phyloP scores from a whole-genome alignment of 2,888 invertebrate species.

The Melitaea athalia region DNA sequence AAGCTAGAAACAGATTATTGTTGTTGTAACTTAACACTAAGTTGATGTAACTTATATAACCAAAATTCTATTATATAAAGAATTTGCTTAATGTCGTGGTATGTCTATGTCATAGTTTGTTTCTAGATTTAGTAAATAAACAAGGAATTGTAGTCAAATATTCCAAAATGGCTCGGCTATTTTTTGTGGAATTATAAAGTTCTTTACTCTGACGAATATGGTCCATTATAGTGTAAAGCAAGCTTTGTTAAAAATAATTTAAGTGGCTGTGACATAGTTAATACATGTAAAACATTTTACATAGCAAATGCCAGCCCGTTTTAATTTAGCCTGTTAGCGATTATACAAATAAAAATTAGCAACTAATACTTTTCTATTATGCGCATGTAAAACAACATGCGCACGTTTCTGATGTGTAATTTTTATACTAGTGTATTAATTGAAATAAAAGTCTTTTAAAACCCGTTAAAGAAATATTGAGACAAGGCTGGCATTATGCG shows the following conservation, averaged over 20 bases:
- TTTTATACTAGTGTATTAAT: slow-evolving; percentile 3
- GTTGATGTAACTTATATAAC: neutral
- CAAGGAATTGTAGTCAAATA: slow-evolving; percentile 2
- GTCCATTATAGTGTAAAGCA: slow-evolving; percentile 43
- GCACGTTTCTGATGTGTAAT: slow-evolving; percentile 3
- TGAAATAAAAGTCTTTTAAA: neutral
- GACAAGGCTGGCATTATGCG: slow-evolving; percentile 41
- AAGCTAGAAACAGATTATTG: slow-evolving; percentile 12
- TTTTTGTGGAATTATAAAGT: slow-evolving; percentile 1
- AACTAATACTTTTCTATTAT: neutral
- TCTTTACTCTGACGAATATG: slow-evolving; percentile 26
- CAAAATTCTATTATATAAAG: slow-evolving; percentile 1
- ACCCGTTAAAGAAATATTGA: slow-evolving; percentile 2
- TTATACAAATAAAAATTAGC: neutral
- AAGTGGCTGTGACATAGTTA: slow-evolving; percentile 77
- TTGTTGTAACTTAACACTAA: neutral
- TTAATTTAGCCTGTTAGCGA: slow-evolving; percentile 1
- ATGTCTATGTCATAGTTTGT: neutral
- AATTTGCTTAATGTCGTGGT: slow-evolving; percentile 5
- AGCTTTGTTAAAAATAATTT: slow-evolving; percentile 57
- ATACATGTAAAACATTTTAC: slow-evolving; percentile 49
- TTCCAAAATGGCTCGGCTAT: neutral
- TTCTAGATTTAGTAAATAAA: slow-evolving; percentile 7
- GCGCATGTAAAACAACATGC: slow-evolving; percentile 4
- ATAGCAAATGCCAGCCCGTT: slow-evolving; percentile 47